Evolutionary conservation across 2,797 vertebrate species (phyloP).

Genomic region (Anas georgica): DNA sequence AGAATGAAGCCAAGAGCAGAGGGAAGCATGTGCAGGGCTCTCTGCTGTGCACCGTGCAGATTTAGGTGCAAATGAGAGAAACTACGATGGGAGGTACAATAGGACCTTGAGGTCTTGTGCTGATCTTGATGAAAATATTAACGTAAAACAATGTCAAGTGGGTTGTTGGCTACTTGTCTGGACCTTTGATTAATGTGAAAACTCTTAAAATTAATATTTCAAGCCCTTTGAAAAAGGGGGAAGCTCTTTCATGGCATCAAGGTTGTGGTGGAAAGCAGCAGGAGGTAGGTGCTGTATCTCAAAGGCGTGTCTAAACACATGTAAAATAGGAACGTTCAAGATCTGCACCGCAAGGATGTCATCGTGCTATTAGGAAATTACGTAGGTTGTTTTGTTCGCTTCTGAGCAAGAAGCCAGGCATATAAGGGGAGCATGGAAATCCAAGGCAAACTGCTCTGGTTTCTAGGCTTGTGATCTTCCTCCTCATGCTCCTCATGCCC

Average conservation of each 20-base stretch:
- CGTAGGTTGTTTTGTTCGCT: conserved; percentile 23
- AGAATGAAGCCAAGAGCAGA: background rate
- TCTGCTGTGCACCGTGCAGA: too few species aligned
- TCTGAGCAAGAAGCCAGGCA: background rate
- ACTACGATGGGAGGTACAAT: too few species aligned
- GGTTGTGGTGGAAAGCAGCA: background rate
- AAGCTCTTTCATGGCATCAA: background rate
- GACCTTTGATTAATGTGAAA: background rate
- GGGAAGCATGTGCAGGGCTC: too few species aligned
- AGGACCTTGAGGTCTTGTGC: too few species aligned
- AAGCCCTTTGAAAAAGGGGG: background rate
- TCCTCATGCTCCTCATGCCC: background rate
- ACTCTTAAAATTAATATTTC: background rate
- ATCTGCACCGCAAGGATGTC: background rate
- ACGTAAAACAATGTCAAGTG: fast-evolving
- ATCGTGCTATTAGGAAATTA: background rate
- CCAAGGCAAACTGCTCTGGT: background rate
- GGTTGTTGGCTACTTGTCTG: background rate
- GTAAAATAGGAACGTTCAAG: background rate
- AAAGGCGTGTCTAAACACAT: conserved; percentile 8
- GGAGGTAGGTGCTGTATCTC: background rate
- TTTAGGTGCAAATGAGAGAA: too few species aligned
- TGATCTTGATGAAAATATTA: background rate
- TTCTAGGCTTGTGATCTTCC: background rate
- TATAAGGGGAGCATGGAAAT: background rate